Percentiles rank a stretch among this genome's conserved stretches.
phyloP scores from a whole-genome alignment of 2,113 vertebrate genomes.

The Megaceryle torquata region DNA sequence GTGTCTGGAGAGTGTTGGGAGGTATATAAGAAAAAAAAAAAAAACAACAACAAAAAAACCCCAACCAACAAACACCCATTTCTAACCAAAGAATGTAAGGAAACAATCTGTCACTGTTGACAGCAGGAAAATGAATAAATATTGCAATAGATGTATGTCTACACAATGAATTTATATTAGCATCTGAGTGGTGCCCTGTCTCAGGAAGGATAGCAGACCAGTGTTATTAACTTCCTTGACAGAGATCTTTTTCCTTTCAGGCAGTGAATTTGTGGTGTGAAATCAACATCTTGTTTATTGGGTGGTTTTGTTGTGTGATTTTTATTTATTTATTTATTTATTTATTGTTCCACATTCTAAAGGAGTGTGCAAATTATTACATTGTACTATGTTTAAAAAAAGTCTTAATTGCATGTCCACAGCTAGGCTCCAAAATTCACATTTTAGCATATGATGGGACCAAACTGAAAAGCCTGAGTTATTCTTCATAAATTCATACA shows the following conservation, averaged over 20 bases:
- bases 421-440: neutral
- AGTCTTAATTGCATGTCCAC: neutral
- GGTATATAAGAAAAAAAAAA: neutral
- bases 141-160: neutral
- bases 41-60: too few relatives aligned
- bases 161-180: neutral
- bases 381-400: neutral
- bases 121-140: conserved; percentile 36
- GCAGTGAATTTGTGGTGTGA: neutral
- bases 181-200: neutral
- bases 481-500: neutral
- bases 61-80: neutral
- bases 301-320: too few relatives aligned
- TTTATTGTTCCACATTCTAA: neutral
- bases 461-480: neutral
- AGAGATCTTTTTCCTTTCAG: neutral
- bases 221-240: neutral
- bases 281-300: neutral
- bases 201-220: conserved; percentile 15
- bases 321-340: neutral
- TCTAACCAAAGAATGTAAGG: neutral
- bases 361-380: neutral
- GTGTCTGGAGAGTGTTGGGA: neutral
- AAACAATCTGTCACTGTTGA: neutral
- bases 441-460: neutral